Percentiles rank a stretch among this genome's conserved stretches.
These are phyloP conservation scores for Borostomias antarcticus DNA, from an alignment of 2,797 vertebrate genomes.

Conservation along the genomic window DNA sequence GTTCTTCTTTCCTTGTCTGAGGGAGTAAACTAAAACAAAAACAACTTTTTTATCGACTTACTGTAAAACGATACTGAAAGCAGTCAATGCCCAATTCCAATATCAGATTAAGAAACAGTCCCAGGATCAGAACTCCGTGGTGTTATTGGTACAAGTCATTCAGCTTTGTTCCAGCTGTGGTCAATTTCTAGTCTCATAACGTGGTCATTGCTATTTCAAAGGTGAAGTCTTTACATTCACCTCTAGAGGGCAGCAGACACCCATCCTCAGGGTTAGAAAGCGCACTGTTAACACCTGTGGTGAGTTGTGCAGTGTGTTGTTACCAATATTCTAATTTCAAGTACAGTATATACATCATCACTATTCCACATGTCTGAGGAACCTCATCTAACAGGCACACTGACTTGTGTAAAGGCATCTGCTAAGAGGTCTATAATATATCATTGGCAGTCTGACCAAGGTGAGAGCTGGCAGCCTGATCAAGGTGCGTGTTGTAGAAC, in stretches of 20 bases:
- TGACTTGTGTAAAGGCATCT: too few relatives aligned
- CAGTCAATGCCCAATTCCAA: background rate
- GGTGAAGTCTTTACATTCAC: conserved; percentile 28
- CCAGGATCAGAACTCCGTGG: background rate
- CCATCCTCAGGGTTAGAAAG: background rate
- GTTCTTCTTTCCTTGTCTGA: background rate
- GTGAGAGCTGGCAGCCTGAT: too few relatives aligned
- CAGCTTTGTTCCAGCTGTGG: background rate
- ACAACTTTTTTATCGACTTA: too few relatives aligned
- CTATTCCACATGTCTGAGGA: too few relatives aligned
- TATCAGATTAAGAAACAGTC: background rate
- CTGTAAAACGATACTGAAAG: background rate
- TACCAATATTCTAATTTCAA: too few relatives aligned
- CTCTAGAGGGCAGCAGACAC: conserved; percentile 68
- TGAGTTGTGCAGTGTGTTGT: too few relatives aligned
- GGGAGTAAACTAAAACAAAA: background rate
- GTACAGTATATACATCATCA: too few relatives aligned
- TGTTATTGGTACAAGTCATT: background rate
- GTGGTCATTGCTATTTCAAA: background rate
- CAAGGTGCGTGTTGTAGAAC: too few relatives aligned
- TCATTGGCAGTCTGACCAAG: too few relatives aligned
- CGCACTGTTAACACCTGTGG: too few relatives aligned
- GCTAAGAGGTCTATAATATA: too few relatives aligned
- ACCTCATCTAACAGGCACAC: too few relatives aligned
- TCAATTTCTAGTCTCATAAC: background rate